Conservation (phyloP, 2,113 vertebrate genomes). For the Sinocyclocheilus anophthalmus region DNA sequence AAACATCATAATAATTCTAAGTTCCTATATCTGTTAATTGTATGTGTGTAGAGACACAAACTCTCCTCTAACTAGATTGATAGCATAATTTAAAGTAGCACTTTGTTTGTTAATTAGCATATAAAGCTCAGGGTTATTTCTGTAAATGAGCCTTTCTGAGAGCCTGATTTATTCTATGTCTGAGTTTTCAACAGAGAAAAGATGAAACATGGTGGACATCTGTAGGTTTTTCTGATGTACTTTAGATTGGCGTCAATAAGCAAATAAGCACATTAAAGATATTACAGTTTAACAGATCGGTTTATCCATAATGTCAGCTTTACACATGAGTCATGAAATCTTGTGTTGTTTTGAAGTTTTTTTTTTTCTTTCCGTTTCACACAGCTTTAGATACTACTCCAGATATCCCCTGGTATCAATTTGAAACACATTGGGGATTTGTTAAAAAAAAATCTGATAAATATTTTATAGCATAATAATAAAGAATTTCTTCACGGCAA, state of each 20-base stretch:
- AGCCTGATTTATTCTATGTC: neutral
- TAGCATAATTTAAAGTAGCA: slow-evolving; percentile 22
- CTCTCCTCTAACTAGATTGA: slow-evolving; percentile 53
- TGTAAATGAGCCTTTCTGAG: slow-evolving; percentile 13
- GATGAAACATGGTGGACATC: neutral
- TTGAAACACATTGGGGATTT: slow-evolving; percentile 37
- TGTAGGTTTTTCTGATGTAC: neutral
- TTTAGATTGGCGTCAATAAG: neutral
- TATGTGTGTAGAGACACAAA: slow-evolving; percentile 49
- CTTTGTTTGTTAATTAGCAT: slow-evolving; percentile 44
- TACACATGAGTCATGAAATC: neutral
- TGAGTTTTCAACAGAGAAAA: neutral
- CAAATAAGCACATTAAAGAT: neutral
- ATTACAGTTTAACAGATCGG: neutral
- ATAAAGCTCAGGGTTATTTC: slow-evolving; percentile 46
- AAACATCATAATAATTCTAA: neutral
- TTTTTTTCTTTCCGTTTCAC: neutral
- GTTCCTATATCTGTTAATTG: neutral
- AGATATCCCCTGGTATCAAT: slow-evolving; percentile 26
- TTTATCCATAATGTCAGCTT: slow-evolving; percentile 15
- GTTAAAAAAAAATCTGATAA: slow-evolving; percentile 7
- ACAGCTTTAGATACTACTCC: slow-evolving; percentile 1
- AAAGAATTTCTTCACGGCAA: neutral
- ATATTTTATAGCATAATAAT: slow-evolving; percentile 7
- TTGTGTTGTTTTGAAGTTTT: neutral